Base-by-base conservation (phyloP, 2,113 vertebrate species). In the Hippocampus mohnikei region DNA sequence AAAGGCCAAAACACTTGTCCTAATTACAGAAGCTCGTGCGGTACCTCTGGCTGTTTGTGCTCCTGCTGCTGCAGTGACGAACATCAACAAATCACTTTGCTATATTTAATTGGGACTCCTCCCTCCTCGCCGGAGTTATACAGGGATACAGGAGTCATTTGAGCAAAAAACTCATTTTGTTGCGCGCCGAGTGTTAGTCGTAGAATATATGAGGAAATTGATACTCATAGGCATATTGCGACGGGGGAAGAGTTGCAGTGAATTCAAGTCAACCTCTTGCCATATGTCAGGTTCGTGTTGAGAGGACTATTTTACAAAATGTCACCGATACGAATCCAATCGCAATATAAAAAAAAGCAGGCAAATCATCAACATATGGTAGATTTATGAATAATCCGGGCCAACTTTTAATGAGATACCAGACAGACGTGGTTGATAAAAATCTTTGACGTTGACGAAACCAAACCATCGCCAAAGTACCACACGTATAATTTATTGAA, bases 1-100 rank as follows among this genome's bases (percentile, higher is more conserved):
- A 63, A 63, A 41, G 20, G 61, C 20, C 61, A 41, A 63, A 42
- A 63, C 61, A 21, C 37, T 40, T 63, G 61, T 41, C 61, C 61
- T 63, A 40, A 63, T 63, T 63, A 63, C 61, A 63, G 61, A 41
- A 63, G 61, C 61, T 12, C 6, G 56, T 46, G 29, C 56, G 73
- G 74, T 69, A 70, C 66, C 65, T 77, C 67, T 77, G 71, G 52
- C 55, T 71, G 66, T 63, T 73, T 63, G 37, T 40, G 60, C 60
- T 62, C 33, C 18, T 40, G 20, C 60, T 41, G 60, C 33, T 18
- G 61, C 37, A 13, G 37, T 40, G 40, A 63, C 61, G 41, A 62
- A 10, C 33, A 62, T 62, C 33, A 62, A 63, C 37, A 63, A 33
- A 60, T 60, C 27, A 60, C 27, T 63, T 11, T 41, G 37, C 61